A percentile compares a stretch with the other conserved stretches of the same genome.
Evolutionary conservation across 1,140 invertebrate genomes (phyloP).

Genomic region (Euura saliciscinereae): DNA sequence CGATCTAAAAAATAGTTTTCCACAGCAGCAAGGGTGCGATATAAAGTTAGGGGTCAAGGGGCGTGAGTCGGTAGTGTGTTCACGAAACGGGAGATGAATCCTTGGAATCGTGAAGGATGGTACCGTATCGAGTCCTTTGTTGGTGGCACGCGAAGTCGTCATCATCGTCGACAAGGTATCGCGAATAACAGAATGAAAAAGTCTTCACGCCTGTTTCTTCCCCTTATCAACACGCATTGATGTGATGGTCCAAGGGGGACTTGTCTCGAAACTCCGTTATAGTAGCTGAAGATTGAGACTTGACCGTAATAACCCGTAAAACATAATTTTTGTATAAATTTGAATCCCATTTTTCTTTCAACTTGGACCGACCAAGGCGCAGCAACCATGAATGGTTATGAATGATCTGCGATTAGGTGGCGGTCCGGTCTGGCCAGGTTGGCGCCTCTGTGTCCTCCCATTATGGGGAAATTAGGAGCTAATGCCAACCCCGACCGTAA

Average conservation of each 20-base stretch:
- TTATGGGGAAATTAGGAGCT: conserved; percentile 46
- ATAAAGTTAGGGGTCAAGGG: not conserved
- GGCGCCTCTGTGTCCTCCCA: conserved; percentile 44
- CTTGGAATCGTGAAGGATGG: too few species aligned
- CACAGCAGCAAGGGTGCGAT: not conserved
- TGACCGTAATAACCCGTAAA: too few species aligned
- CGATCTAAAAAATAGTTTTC: not conserved
- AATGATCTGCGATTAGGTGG: conserved; percentile 40
- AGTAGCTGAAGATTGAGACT: too few species aligned
- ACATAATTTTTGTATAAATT: too few species aligned
- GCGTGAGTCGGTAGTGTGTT: not conserved
- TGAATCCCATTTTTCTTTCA: not conserved
- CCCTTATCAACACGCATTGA: too few species aligned
- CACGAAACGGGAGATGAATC: too few species aligned
- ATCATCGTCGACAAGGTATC: conserved; percentile 43
- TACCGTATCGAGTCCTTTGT: too few species aligned
- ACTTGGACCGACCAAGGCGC: not conserved
- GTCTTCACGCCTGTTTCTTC: too few species aligned
- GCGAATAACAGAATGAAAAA: not conserved
- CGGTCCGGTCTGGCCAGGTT: conserved; percentile 32
- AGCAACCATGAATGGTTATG: conserved; percentile 31
- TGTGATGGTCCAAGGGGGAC: too few species aligned
- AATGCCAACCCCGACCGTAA: conserved; percentile 30
- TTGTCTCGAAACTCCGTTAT: too few species aligned
- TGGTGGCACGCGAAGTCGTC: conserved; percentile 51